Evolutionary conservation across 2,113 vertebrate species (phyloP).

Genomic region (Lampris megalopsis): DNA sequence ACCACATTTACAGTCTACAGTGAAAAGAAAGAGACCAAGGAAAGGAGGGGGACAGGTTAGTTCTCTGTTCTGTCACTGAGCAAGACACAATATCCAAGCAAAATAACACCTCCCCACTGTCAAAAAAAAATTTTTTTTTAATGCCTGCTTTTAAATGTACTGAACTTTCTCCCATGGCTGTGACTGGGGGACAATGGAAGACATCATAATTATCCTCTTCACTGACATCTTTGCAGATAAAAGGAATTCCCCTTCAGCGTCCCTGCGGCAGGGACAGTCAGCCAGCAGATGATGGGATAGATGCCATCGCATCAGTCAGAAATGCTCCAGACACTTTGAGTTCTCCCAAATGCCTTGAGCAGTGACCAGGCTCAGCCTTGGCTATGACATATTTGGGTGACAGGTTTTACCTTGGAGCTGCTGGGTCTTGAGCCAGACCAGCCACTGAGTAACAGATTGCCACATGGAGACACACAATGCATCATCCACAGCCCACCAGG

Average conservation of each 20-base stretch:
- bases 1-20: slow-evolving; percentile 14
- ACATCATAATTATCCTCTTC: slow-evolving; percentile 33
- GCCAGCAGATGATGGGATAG: slow-evolving; percentile 37
- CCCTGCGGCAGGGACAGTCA: slow-evolving; percentile 36
- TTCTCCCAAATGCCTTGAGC: slow-evolving; percentile 59
- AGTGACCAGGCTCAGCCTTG: slow-evolving; percentile 18
- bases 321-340: slow-evolving; percentile 66
- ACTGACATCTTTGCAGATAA: slow-evolving; percentile 47
- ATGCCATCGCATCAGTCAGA: slow-evolving; percentile 59
- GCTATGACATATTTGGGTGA: slow-evolving; percentile 73
- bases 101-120: not conserved
- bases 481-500: slow-evolving; percentile 35
- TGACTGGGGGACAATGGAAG: slow-evolving; percentile 19
- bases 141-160: slow-evolving; percentile 34
- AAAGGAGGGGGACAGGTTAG: not conserved
- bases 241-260: not conserved
- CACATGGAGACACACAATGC: slow-evolving; percentile 19
- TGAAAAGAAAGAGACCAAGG: not conserved
- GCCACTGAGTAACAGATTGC: slow-evolving; percentile 17
- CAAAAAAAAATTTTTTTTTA: slow-evolving; percentile 24
- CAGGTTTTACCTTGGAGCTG: slow-evolving; percentile 64
- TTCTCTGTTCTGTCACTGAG: slow-evolving; percentile 29
- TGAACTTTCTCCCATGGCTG: slow-evolving; percentile 23
- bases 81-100: slow-evolving; percentile 26
- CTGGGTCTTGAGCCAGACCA: slow-evolving; percentile 49